Evolutionary conservation across 1,140 invertebrate genomes (phyloP).

Genomic region (Frieseomelitta varia): DNA sequence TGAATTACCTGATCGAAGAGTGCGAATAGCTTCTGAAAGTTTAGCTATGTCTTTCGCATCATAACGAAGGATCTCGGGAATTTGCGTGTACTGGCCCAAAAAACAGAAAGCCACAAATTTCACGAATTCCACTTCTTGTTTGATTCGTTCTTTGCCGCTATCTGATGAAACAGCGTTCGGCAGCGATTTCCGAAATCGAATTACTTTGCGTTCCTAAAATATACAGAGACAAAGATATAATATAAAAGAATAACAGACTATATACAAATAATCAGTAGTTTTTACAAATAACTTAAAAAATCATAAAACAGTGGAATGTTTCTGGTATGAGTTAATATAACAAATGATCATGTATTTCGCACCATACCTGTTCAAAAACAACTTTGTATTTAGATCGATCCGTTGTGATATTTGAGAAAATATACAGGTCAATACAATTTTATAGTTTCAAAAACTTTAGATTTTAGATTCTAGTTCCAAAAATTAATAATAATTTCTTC

Average conservation of each 20-base stretch:
- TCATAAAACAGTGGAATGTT: neutral
- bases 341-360: no score
- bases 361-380: no score
- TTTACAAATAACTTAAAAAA: no score
- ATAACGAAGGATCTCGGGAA: slow-evolving; percentile 73
- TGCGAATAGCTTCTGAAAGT: slow-evolving; percentile 65
- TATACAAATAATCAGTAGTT: no score
- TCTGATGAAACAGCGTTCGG: slow-evolving; percentile 59
- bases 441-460: no score
- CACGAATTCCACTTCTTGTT: slow-evolving; percentile 78
- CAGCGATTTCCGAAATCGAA: slow-evolving; percentile 79
- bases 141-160: slow-evolving; percentile 68
- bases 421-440: no score
- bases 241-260: neutral
- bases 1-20: slow-evolving; percentile 70
- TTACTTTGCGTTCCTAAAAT: slow-evolving; percentile 77
- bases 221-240: neutral
- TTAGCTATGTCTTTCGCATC: slow-evolving; percentile 58
- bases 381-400: no score
- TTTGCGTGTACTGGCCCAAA: slow-evolving; percentile 71
- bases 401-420: no score
- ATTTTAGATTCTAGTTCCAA: no score
- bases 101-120: slow-evolving; percentile 78
- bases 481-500: no score
- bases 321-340: no score